phyloP scores from a whole-genome alignment of 1,140 invertebrate species.

The Homalodisca vitripennis region DNA sequence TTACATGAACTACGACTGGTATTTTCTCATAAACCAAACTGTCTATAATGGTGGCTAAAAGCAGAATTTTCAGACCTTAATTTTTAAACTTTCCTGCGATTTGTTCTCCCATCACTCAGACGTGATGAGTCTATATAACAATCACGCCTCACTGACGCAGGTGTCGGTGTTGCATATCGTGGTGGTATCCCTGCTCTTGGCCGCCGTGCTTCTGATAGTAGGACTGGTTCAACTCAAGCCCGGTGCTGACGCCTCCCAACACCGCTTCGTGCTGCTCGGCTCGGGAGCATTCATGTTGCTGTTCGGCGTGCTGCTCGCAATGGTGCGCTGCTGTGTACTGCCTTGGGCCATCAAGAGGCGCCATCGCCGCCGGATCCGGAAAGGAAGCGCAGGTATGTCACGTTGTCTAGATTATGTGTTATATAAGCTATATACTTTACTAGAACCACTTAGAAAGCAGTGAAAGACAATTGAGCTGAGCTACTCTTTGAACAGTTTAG shows the following conservation, averaged over 20 bases:
- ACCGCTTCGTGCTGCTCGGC: slow-evolving; percentile 55
- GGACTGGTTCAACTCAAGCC: slow-evolving; percentile 78
- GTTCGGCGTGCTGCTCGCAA: slow-evolving; percentile 44
- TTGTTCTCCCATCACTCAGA: too few relatives aligned
- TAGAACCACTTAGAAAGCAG: too few relatives aligned
- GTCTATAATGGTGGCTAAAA: too few relatives aligned
- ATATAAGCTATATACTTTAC: too few relatives aligned
- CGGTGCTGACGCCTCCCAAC: slow-evolving; percentile 72
- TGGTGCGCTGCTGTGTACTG: slow-evolving; percentile 42
- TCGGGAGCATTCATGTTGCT: slow-evolving; percentile 46
- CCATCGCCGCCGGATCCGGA: slow-evolving; percentile 22
- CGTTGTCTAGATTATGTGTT: neutral
- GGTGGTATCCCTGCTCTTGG: slow-evolving; percentile 70
- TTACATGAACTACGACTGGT: too few relatives aligned
- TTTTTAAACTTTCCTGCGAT: too few relatives aligned
- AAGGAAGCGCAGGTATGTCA: neutral
- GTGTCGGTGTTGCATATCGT: slow-evolving; percentile 71
- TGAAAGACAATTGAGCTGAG: too few relatives aligned
- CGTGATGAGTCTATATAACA: too few relatives aligned
- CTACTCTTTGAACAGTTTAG: too few relatives aligned
- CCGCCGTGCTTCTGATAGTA: slow-evolving; percentile 73
- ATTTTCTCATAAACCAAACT: too few relatives aligned
- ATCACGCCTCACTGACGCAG: too few relatives aligned
- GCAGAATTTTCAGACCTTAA: too few relatives aligned
- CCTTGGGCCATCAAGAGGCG: slow-evolving; percentile 39